These are phyloP conservation scores for Lindbergichthys nudifrons DNA, from an alignment of 2,797 vertebrate species.

Conservation along the genomic window DNA sequence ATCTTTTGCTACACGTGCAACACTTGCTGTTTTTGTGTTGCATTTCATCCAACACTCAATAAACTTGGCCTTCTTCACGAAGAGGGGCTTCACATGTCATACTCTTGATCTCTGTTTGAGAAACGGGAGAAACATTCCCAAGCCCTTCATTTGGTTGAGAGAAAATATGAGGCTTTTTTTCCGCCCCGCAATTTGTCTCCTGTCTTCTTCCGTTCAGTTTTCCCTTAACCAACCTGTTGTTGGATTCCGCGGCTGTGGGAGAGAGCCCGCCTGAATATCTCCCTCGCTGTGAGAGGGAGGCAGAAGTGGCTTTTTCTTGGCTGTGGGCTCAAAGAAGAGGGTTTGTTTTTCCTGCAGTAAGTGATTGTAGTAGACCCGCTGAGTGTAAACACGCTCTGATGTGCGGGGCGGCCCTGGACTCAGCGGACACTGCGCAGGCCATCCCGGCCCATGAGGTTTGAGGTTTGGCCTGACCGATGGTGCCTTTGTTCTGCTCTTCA, in stretches of 20 bases:
- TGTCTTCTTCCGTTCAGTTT: constrained; percentile 55
- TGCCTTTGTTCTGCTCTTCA: constrained; percentile 73
- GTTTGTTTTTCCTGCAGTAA: constrained; percentile 82
- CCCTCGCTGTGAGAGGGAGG: constrained; percentile 60
- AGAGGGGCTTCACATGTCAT: constrained; percentile 42
- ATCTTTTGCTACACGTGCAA: constrained; percentile 32
- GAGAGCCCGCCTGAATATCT: constrained; percentile 60
- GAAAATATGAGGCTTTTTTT: constrained; percentile 57
- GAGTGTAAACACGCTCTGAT: constrained; percentile 80
- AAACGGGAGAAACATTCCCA: constrained; percentile 46
- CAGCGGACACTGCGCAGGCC: constrained; percentile 57
- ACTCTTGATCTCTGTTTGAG: constrained; percentile 49
- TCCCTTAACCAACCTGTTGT: constrained; percentile 67
- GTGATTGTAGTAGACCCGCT: constrained; percentile 78
- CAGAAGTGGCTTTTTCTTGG: constrained; percentile 82
- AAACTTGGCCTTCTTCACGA: constrained; percentile 16
- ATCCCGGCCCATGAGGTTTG: constrained; percentile 67
- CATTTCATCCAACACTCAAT: constrained; percentile 22
- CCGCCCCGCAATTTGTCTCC: constrained; percentile 62
- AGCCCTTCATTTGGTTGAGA: constrained; percentile 53
- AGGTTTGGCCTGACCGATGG: constrained; percentile 65
- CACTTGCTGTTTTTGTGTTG: constrained; percentile 20
- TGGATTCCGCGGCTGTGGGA: constrained; percentile 65
- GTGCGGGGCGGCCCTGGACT: constrained; percentile 58
- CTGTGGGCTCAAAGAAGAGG: constrained; percentile 74